These are phyloP conservation scores for Labia minor DNA, from an alignment of 2,888 invertebrate genomes.

Conservation along the genomic window DNA sequence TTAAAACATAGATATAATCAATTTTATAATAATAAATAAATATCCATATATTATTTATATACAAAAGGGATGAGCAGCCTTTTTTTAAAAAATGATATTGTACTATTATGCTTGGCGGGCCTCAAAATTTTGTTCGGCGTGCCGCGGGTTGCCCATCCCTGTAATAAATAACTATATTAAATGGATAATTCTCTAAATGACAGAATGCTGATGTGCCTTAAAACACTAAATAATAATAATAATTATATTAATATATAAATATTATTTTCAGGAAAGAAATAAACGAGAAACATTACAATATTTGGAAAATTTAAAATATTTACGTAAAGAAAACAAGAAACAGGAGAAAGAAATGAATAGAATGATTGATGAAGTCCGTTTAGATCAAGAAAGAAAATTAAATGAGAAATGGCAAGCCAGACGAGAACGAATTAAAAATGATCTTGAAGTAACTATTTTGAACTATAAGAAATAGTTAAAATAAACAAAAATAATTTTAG, in stretches of 20 bases:
- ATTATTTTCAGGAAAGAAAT: conserved; percentile 24
- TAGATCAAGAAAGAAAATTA: not conserved
- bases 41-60: not conserved
- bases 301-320: conserved; percentile 32
- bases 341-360: conserved; percentile 30
- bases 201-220: too few relatives aligned
- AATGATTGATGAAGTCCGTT: not conserved
- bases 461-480: too few relatives aligned
- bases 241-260: not conserved
- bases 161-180: too few relatives aligned
- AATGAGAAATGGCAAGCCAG: not conserved
- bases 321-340: conserved; percentile 31
- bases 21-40: not conserved
- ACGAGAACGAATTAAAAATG: not conserved
- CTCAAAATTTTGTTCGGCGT: too few relatives aligned
- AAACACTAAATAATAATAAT: not conserved
- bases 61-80: too few relatives aligned
- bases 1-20: not conserved
- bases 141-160: too few relatives aligned
- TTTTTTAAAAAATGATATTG: too few relatives aligned
- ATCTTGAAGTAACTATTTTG: not conserved
- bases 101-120: too few relatives aligned
- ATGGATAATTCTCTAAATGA: too few relatives aligned
- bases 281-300: conserved; percentile 33
- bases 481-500: too few relatives aligned